Evolutionary conservation across 1,140 invertebrate species (phyloP), one percentile per base, ranked within the genome.

Genomic region (Drosophila athabasca): DNA sequence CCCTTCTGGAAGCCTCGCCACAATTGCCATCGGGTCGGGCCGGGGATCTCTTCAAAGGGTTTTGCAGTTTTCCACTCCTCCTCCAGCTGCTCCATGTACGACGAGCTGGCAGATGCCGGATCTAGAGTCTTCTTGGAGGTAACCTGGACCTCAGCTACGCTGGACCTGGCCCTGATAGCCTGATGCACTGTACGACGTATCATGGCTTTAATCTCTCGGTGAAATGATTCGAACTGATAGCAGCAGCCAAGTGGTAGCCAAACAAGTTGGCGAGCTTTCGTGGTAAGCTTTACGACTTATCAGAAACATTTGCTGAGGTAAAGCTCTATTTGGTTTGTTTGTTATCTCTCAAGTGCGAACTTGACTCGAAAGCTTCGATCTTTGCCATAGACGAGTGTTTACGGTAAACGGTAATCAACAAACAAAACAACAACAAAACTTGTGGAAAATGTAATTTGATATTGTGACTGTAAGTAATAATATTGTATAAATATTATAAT

Each of bases 1-100:
- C 85, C 85, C 13, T 65, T 79, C 22, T 77, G 66, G 29, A 72
- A 89, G 0, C 72, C 80, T 1, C 78, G 59, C 7, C 81, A 54
- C 26, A 89, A 46, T 59, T 83, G 50, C 68, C 73, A 78, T n/a
- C 50, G 71, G 7, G 68, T 62, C 9, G 82, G 81, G 6, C 83
- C 79, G 4, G 90, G 87, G 17, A 89, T 17, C 7, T 73, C 48
- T 2, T 61, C 24, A 22, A 69, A 89, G 0, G 83, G 61, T 22
- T 68, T 69, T 0, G 74, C 90, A 1, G 17, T 29, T 11, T 53
- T 17, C 89, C 89, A 90, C 62, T 89, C 83, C 6, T 49, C 8
- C 11, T 69, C 52, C 35, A 79, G 22, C n/a, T 55, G 57, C 6
- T 69, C 39, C 11, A 66, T 8, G 49, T 69, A 78, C 0, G 71